Conservation (phyloP, 2,797 vertebrate genomes). For the Ataeniobius toweri region DNA sequence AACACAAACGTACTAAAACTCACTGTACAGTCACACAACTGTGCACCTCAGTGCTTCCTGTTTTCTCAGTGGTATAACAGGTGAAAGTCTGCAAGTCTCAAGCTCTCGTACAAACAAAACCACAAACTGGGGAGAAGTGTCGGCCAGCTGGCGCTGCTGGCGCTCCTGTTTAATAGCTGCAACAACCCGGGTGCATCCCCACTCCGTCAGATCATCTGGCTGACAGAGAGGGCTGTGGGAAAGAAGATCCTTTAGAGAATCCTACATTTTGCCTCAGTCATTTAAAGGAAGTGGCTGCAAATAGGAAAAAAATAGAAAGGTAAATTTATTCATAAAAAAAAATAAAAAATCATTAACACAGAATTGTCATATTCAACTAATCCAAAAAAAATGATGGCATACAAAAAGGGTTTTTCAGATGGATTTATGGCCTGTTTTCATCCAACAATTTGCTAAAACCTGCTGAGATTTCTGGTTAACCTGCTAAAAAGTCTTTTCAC, state of each 20-base stretch:
- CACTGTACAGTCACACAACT: constrained; percentile 52
- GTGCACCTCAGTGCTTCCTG: constrained; percentile 48
- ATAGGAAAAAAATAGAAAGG: constrained; percentile 9
- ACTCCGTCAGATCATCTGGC: constrained; percentile 45
- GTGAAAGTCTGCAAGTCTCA: constrained; percentile 44
- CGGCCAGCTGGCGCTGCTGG: constrained; percentile 49
- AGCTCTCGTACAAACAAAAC: constrained; percentile 29
- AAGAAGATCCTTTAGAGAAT: constrained; percentile 33
- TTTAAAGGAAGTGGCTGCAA: constrained; percentile 39
- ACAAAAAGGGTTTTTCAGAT: neutral
- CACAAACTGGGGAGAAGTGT: constrained; percentile 38
- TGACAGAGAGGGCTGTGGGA: constrained; percentile 44
- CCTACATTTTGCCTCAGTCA: constrained; percentile 43
- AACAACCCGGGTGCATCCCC: constrained; percentile 44
- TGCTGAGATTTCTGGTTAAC: neutral
- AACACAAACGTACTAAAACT: constrained; percentile 29
- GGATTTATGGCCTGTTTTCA: neutral
- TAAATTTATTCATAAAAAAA: neutral
- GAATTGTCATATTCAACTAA: neutral
- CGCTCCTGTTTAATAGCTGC: constrained; percentile 39
- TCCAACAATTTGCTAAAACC: neutral
- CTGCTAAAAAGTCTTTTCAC: neutral
- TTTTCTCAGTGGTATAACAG: constrained; percentile 64
- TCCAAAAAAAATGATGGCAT: neutral
- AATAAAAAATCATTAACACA: neutral